Conservation (phyloP, 2,113 vertebrate species). For the Meles meles region DNA sequence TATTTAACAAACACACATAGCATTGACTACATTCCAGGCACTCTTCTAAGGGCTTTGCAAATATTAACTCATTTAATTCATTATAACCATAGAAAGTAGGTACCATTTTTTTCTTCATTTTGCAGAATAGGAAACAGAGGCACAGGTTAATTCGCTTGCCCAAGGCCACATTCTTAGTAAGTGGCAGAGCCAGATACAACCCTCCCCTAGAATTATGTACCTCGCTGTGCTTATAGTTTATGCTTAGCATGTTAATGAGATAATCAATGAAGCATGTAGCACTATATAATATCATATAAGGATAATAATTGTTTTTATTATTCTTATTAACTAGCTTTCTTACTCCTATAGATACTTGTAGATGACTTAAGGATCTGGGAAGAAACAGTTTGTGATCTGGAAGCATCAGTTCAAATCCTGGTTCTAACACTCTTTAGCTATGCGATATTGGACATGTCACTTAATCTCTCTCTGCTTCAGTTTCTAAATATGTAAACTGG, state of each 20-base stretch:
- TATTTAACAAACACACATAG: not conserved
- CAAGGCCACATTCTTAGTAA: not conserved
- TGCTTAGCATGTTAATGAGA: conserved; percentile 1
- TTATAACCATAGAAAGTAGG: not conserved
- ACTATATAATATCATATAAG: not conserved
- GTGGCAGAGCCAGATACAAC: not conserved
- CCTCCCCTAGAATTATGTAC: not conserved
- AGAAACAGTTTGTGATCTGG: not conserved
- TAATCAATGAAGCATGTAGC: not conserved
- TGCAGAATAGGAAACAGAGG: not conserved
- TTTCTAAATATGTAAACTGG: not conserved
- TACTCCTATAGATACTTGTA: not conserved
- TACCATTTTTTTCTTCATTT: not conserved
- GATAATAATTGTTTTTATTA: not conserved
- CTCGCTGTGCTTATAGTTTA: not conserved
- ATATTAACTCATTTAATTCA: not conserved
- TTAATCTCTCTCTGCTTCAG: not conserved
- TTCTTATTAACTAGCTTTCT: not conserved
- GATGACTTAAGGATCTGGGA: not conserved
- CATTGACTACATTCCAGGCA: not conserved
- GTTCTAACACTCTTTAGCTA: not conserved
- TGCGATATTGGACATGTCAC: not conserved
- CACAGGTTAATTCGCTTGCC: not conserved
- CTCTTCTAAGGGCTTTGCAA: not conserved
- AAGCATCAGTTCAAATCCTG: not conserved